These are phyloP conservation scores for Trachymyrmex cornetzi DNA, from an alignment of 1,140 invertebrate species.

Conservation along the genomic window DNA sequence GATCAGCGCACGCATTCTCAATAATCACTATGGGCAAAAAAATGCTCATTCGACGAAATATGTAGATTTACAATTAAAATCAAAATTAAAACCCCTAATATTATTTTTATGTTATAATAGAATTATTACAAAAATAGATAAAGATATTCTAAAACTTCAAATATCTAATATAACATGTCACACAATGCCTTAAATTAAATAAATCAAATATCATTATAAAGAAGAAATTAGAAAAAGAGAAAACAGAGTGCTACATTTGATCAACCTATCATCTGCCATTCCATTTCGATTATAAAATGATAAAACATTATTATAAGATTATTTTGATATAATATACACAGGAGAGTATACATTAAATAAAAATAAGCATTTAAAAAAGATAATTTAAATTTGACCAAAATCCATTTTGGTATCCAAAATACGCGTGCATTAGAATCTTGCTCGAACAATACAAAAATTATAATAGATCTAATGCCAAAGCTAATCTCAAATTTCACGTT, in stretches of 20 bases:
- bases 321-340: neutral
- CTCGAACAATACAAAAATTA: neutral
- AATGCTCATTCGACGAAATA: neutral
- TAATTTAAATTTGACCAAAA: neutral
- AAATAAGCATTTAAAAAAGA: neutral
- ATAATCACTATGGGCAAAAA: neutral
- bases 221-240: neutral
- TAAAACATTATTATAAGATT: neutral
- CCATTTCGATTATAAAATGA: neutral
- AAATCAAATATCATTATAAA: neutral
- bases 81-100: neutral
- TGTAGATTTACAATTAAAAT: neutral
- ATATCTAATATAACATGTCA: neutral
- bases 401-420: neutral
- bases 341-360: neutral
- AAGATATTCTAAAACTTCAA: neutral
- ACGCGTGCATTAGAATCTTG: neutral
- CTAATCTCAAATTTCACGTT: neutral
- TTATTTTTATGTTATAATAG: neutral
- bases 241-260: neutral
- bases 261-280: neutral
- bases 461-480: neutral
- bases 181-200: conserved; percentile 1
- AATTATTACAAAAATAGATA: neutral
- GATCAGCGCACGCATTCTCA: conserved; percentile 36